A percentile compares a stretch with the other conserved stretches of the same genome.
Evolutionary conservation across 2,888 invertebrate genomes (phyloP).

Genomic region (Bombylius discolor): DNA sequence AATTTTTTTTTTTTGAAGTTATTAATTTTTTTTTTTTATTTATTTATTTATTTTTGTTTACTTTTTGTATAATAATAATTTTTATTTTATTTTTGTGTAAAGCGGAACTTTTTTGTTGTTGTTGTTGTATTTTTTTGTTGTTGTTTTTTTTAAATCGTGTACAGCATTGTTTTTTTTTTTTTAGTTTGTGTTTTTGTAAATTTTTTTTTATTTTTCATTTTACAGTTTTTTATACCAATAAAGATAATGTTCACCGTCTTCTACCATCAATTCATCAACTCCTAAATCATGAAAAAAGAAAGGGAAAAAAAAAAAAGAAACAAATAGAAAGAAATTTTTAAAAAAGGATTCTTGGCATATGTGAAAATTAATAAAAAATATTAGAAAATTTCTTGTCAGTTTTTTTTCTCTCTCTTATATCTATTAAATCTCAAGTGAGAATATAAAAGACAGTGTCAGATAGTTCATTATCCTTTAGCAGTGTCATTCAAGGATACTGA

Average conservation of each 20-base stretch:
- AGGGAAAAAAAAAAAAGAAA: background rate
- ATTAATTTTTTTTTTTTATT: background rate
- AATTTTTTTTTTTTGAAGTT: background rate
- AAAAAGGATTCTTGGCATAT: no score
- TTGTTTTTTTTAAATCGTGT: background rate
- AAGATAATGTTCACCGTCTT: conserved; percentile 77
- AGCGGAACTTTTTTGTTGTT: conserved; percentile 3
- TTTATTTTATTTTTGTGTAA: conserved; percentile 1
- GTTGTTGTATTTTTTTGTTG: background rate
- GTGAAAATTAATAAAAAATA: no score
- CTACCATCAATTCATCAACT: conserved; percentile 74
- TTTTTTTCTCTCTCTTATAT: no score
- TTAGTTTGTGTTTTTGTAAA: background rate
- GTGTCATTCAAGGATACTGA: no score
- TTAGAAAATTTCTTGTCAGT: no score
- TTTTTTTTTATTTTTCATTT: background rate
- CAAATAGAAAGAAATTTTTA: background rate
- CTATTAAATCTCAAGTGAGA: no score
- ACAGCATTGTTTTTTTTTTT: background rate
- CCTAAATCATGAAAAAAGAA: conserved; percentile 35
- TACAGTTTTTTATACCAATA: conserved; percentile 90
- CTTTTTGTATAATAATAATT: conserved; percentile 2
- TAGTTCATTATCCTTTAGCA: no score
- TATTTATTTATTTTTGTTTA: background rate
- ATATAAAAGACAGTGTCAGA: no score